Conservation (phyloP, 92 coral and sea anemone genomes). For the Porites divaricata region DNA sequence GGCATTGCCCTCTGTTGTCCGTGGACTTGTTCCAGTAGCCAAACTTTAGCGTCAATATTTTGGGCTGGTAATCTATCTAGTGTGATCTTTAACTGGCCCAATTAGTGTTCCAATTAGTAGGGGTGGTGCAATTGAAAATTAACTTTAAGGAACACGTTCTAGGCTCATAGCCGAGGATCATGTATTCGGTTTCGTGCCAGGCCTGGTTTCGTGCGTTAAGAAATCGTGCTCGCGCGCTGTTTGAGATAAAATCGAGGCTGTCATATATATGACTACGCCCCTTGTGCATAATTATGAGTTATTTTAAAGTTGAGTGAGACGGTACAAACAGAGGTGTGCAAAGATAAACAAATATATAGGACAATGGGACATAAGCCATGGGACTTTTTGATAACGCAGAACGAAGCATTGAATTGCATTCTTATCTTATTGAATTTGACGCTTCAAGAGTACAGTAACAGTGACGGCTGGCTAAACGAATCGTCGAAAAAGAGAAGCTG, state of each 20-base stretch:
- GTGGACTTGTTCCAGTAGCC: too few species aligned
- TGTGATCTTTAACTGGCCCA: too few species aligned
- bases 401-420: not conserved
- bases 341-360: conserved; percentile 46
- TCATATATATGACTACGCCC: conserved; percentile 26
- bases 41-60: too few species aligned
- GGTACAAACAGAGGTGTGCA: conserved; percentile 20
- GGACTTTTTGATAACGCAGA: not conserved
- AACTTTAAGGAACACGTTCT: not conserved
- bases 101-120: too few species aligned
- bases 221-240: not conserved
- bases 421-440: conserved; percentile 21
- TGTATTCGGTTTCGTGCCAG: not conserved
- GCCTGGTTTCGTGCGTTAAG: not conserved
- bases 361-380: conserved; percentile 25
- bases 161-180: not conserved
- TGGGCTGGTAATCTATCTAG: not conserved
- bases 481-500: not conserved
- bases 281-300: conserved; percentile 1
- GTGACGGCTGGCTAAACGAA: not conserved
- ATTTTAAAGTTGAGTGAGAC: conserved; percentile 34
- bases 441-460: conserved; percentile 8
- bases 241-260: conserved; percentile 17
- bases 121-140: not conserved
- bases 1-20: too few species aligned